Evolutionary conservation across 2,888 invertebrate species (phyloP).

Genomic region (Criorhina ranunculi): DNA sequence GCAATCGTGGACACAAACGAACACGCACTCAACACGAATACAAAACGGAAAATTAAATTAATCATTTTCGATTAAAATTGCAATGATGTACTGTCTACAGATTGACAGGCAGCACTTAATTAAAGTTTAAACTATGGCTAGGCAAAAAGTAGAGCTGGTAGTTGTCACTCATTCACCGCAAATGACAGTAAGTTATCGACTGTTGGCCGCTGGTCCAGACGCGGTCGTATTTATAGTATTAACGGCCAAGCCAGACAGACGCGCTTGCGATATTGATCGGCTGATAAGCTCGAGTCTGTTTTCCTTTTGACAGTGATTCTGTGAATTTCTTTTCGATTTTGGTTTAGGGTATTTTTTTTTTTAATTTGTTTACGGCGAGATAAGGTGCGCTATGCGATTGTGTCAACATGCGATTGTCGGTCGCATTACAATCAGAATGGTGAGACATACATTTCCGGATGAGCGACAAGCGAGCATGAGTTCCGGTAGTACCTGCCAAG

Average conservation of each 20-base stretch:
- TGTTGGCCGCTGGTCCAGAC: constrained; percentile 65
- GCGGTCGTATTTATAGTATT: constrained; percentile 70
- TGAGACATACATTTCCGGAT: constrained; percentile 24
- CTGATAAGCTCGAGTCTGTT: constrained; percentile 58
- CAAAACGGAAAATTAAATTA: constrained; percentile 46
- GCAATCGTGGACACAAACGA: constrained; percentile 32
- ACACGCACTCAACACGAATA: constrained; percentile 48
- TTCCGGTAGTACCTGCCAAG: constrained; percentile 19
- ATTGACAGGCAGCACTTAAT: constrained; percentile 24
- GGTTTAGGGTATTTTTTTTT: constrained; percentile 20
- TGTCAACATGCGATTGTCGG: constrained; percentile 41
- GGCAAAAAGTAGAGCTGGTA: constrained; percentile 28
- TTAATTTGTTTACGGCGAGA: constrained; percentile 36
- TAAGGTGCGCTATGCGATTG: constrained; percentile 27
- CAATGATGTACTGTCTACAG: constrained; percentile 24
- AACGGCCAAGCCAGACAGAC: constrained; percentile 11
- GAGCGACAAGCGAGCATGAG: constrained; percentile 1
- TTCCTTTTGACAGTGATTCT: constrained; percentile 32
- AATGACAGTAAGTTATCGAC: constrained; percentile 62
- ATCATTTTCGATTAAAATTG: constrained; percentile 64
- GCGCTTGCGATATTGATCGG: constrained; percentile 54
- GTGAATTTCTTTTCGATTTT: constrained; percentile 20
- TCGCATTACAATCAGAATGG: constrained; percentile 7
- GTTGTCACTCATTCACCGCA: constrained; percentile 47
- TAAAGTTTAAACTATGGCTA: constrained; percentile 32